Base-by-base conservation (phyloP, 2,113 vertebrate genomes). In the Hyaena hyaena region DNA sequence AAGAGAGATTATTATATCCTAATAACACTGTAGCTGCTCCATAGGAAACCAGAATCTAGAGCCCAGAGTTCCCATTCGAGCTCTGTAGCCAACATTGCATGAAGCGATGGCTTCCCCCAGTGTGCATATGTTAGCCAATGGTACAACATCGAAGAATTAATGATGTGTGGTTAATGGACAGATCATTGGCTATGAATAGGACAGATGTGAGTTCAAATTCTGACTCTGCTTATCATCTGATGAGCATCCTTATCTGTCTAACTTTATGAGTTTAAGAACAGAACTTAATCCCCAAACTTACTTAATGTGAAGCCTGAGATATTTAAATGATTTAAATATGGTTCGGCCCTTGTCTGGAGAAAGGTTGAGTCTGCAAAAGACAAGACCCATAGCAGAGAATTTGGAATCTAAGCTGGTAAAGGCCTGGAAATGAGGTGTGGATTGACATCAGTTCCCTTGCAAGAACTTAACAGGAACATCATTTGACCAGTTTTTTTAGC, bases 71-170 rank as follows among this genome's bases (percentile, higher is more conserved):
- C 19, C 28, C 12, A 53, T 33, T 24, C 90, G 45, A 92, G 23
- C 10, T 81, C 81, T 33, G 15, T 5, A 84, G 31, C 19, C 8
- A 8, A 50, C 7, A 33, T 1, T 82, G 39, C 35, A 33, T 5
- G 17, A 24, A 50, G 16, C 43, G 2, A 86, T 63, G 39, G 71
- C 45, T 79, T 73, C 7, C 8, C 45, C 23, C 33, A 69, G 65
- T 31, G 12, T 21, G 14, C 1, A 12, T 48, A 69, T 6, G 8
- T 28, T 69, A 73, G 61, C 4, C 7, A 5, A 2, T 2, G 2
- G 24, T n/a, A 7, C 31, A 50, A 16, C 48, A n/a, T 0, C 21
- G 55, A 79, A 77, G 79, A 85, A 7, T 14, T 84, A 58, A 35
- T 31, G 58, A 94, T 39, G 35, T 35, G 9, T 19, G 1, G 6